Evolutionary conservation across 2,113 vertebrate genomes (phyloP).

Genomic region (Porphyrio hochstetteri): DNA sequence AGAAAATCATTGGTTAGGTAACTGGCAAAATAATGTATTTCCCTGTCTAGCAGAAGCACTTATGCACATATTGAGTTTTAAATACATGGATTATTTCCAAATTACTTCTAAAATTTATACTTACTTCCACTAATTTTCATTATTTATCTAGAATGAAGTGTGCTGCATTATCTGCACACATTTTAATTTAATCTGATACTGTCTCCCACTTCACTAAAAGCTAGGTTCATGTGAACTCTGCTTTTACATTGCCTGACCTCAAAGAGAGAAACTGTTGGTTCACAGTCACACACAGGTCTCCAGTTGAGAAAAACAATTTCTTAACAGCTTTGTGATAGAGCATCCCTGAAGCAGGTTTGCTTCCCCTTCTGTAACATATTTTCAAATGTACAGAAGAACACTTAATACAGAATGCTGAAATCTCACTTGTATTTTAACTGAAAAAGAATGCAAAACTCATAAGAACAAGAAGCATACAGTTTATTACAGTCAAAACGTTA

Average conservation of each 20-base stretch:
- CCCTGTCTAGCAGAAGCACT: neutral
- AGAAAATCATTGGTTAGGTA: neutral
- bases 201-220: slow-evolving; percentile 15
- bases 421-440: slow-evolving; percentile 31
- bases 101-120: neutral
- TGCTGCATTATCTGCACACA: neutral
- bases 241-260: slow-evolving; percentile 1
- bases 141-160: neutral
- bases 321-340: slow-evolving; percentile 36
- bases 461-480: neutral
- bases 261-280: neutral
- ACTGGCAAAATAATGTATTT: neutral
- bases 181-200: slow-evolving; percentile 18
- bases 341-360: slow-evolving; percentile 33
- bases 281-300: neutral
- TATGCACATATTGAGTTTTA: neutral
- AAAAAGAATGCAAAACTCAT: slow-evolving; percentile 24
- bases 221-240: neutral
- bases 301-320: slow-evolving; percentile 14
- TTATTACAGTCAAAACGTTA: slow-evolving; percentile 31
- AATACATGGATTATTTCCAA: neutral
- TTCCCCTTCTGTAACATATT: slow-evolving; percentile 55
- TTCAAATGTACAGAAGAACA: slow-evolving; percentile 27
- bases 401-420: slow-evolving; percentile 15
- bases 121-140: neutral